Evolutionary conservation across 2,797 vertebrate species (phyloP).

Genomic region (Peromyscus aztecus): DNA sequence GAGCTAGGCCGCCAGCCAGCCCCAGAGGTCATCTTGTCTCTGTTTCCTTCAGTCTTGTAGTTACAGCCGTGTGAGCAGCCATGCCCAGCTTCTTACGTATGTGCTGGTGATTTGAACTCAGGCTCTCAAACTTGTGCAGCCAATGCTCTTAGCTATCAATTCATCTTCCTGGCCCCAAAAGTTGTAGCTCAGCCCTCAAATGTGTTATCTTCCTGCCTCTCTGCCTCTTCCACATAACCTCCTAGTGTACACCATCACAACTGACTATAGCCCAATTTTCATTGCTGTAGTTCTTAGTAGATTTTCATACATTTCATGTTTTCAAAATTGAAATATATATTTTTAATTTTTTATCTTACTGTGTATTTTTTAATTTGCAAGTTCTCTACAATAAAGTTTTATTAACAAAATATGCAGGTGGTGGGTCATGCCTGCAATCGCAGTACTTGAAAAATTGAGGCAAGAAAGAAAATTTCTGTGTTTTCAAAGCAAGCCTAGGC

Average conservation of each 20-base stretch:
- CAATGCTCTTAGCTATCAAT: background rate
- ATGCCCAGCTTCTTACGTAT: background rate
- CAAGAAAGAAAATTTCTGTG: background rate
- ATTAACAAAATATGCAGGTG: background rate
- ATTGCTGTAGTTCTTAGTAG: background rate
- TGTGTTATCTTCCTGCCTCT: background rate
- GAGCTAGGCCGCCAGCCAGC: too few relatives aligned
- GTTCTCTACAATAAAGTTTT: background rate
- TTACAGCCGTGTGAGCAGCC: background rate
- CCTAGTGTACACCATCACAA: background rate
- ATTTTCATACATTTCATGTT: background rate
- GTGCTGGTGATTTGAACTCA: background rate
- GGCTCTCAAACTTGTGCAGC: background rate
- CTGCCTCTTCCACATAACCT: background rate
- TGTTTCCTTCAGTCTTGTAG: too few relatives aligned
- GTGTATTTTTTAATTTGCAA: background rate
- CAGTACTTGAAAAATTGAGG: background rate
- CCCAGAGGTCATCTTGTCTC: background rate
- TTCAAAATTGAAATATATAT: background rate
- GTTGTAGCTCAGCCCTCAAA: background rate
- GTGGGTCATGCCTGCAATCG: background rate
- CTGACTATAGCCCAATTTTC: background rate
- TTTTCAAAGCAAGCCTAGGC: background rate
- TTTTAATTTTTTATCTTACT: background rate
- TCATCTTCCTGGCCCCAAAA: background rate